These are phyloP conservation scores for Odontesthes bonariensis DNA, from an alignment of 2,113 vertebrate species.

Conservation along the genomic window DNA sequence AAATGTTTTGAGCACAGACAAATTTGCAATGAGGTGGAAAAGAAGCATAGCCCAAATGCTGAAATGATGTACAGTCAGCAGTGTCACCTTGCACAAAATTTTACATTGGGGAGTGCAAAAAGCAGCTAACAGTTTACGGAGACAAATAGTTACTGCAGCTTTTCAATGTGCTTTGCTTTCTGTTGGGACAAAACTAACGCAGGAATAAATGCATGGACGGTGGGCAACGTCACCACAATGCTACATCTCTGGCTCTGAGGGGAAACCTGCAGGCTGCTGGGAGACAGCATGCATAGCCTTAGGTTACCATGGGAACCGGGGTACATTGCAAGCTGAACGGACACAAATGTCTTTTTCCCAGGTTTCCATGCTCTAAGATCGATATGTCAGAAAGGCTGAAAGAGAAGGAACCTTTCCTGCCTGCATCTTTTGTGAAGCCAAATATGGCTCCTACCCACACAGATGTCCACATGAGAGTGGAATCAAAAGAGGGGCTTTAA, in stretches of 20 bases:
- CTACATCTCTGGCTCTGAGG: constrained; percentile 62
- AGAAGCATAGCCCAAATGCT: constrained; percentile 37
- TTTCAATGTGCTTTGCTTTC: neutral
- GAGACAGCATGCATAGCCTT: constrained; percentile 53
- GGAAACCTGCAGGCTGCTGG: constrained; percentile 56
- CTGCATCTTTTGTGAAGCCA: constrained; percentile 34
- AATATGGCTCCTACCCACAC: constrained; percentile 21
- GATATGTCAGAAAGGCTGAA: constrained; percentile 60
- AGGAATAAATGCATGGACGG: constrained; percentile 1
- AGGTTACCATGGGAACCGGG: constrained; percentile 76
- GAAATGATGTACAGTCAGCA: constrained; percentile 51
- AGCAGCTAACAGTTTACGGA: constrained; percentile 19
- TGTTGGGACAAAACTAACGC: neutral
- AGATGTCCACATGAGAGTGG: constrained; percentile 8
- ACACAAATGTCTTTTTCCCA: constrained; percentile 44
- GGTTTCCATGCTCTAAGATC: constrained; percentile 60
- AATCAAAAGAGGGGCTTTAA: constrained; percentile 8
- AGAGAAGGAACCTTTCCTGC: constrained; percentile 35
- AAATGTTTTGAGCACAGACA: constrained; percentile 40
- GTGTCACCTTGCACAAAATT: constrained; percentile 30
- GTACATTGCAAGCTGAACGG: constrained; percentile 41
- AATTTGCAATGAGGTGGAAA: constrained; percentile 37
- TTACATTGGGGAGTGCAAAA: neutral
- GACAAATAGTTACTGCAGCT: constrained; percentile 33
- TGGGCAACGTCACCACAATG: constrained; percentile 33